Evolutionary conservation across 1,140 invertebrate genomes (phyloP).

Genomic region (Druon quercuslanigerum): DNA sequence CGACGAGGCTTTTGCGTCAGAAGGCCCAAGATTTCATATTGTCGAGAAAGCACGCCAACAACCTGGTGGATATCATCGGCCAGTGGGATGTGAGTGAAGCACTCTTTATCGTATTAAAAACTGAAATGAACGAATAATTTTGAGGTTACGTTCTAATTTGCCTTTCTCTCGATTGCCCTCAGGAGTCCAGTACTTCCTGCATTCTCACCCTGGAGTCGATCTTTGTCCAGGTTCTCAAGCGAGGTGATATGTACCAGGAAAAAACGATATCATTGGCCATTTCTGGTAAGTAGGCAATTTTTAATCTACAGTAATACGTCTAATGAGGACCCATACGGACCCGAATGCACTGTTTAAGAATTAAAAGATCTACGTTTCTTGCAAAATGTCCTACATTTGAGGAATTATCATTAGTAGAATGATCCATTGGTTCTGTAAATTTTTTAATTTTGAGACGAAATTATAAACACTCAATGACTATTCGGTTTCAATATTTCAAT

Average conservation of each 20-base stretch:
- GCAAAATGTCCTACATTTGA: no score
- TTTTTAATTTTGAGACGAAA: no score
- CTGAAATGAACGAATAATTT: slow-evolving; percentile 25
- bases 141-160: slow-evolving; percentile 52
- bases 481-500: no score
- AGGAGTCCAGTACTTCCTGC: slow-evolving; percentile 74
- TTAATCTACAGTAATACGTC: not conserved
- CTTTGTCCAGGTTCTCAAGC: slow-evolving; percentile 80
- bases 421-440: no score
- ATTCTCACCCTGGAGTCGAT: slow-evolving; percentile 82
- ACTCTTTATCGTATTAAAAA: not conserved
- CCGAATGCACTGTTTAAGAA: not conserved
- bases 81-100: slow-evolving; percentile 77
- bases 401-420: no score
- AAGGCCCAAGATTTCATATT: slow-evolving; percentile 82
- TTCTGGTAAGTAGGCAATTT: slow-evolving; percentile 56
- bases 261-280: slow-evolving; percentile 62
- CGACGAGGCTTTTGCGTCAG: slow-evolving; percentile 76
- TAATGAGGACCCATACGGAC: not conserved
- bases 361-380: no score
- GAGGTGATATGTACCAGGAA: slow-evolving; percentile 79
- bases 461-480: no score
- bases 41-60: slow-evolving; percentile 79
- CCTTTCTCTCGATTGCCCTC: slow-evolving; percentile 54
- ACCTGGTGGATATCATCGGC: slow-evolving; percentile 79